Evolutionary conservation across 2,888 invertebrate species (phyloP).

Genomic region (Horisme vitalbata): DNA sequence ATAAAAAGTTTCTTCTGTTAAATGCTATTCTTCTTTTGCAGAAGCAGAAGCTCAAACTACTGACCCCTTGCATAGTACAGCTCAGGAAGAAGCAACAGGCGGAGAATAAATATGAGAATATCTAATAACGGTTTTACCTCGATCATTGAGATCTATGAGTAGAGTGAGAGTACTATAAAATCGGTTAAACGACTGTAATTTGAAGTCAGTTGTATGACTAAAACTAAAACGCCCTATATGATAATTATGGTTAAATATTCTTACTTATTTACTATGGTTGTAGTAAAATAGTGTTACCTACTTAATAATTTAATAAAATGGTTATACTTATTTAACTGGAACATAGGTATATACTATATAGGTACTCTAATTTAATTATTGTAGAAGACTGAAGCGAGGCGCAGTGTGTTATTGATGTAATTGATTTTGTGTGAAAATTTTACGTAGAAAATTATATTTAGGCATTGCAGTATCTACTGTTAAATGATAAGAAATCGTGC

Average conservation of each 20-base stretch:
- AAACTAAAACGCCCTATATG: no score
- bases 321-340: conserved; percentile 43
- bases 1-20: no score
- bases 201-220: conserved; percentile 13
- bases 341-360: no score
- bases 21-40: conserved; percentile 41
- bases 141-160: conserved; percentile 45
- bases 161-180: conserved; percentile 31
- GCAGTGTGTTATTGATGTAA: conserved; percentile 44
- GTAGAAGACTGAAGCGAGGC: conserved; percentile 69
- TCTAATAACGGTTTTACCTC: conserved; percentile 34
- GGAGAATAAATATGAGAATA: conserved; percentile 38
- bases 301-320: background rate
- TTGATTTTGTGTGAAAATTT: conserved; percentile 43
- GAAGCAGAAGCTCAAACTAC: conserved; percentile 65
- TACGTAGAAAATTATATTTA: conserved; percentile 43
- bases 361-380: conserved; percentile 47
- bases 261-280: no score
- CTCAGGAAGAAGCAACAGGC: conserved; percentile 50
- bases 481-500: conserved; percentile 49
- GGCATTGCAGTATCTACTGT: conserved; percentile 53
- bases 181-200: conserved; percentile 44
- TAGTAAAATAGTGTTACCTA: background rate
- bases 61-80: conserved; percentile 71
- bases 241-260: no score